Base-by-base conservation (phyloP, 2,113 vertebrate species). In the Chitala chitala region DNA sequence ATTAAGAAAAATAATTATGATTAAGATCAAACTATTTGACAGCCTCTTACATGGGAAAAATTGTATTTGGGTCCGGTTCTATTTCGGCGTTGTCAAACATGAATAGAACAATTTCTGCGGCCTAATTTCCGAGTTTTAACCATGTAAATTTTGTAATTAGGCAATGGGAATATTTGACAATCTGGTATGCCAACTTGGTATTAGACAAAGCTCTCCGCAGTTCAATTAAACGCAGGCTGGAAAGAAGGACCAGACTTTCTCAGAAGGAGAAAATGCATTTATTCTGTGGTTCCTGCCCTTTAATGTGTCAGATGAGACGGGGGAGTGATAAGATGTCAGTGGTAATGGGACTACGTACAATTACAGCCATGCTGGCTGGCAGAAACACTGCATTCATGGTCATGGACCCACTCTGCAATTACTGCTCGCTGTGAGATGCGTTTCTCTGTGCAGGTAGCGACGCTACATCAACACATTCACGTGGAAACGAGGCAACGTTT, bases 51-150 rank as follows among this genome's bases (percentile, higher is more conserved):
- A 33, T 55, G 65, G 8, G 51, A 46, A 69, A 75, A 56, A 75
- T 68, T 56, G 58, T 44, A 69, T 24, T 56, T 68, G 64, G n/a
- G 72, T 36, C 50, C 20, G 61, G 29, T 56, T 74, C 63, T 44
- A 54, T 66, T 68, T 74, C 73, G 31, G 36, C 8, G 61, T 55
- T 66, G 73, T 74, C 73, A 75, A 42, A 56, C 74, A 59, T 75
- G 74, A 75, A 69, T 69, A 38, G 74, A 58, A 64, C 12, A 56
- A 56, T 38, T 74, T 74, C 48, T 66, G 40, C 48, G 31, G 61
- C 33, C 74, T 69, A 56, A 58, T 75, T 69, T 69, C 53, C 31
- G 65, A 56, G 54, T 75, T 75, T 75, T 75, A 58, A 75, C 64
- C 74, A 69, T 69, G 63, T 75, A 69, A 59, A 69, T 59, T 63